Percentiles rank a stretch among this genome's conserved stretches.
Evolutionary conservation across 2,113 vertebrate genomes (phyloP).

Genomic region (Microtus montanus): DNA sequence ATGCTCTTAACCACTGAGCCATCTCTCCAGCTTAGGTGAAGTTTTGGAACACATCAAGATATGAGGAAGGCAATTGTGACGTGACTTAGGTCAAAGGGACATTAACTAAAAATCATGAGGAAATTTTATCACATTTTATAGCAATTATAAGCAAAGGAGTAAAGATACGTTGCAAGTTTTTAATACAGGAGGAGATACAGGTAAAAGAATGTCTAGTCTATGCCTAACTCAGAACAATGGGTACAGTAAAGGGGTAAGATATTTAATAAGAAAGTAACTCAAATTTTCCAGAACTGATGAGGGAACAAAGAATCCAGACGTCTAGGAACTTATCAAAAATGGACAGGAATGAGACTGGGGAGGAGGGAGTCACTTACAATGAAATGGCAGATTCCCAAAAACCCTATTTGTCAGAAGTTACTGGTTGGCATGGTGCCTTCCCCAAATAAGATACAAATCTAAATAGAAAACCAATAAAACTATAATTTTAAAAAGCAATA

Average conservation of each 20-base stretch:
- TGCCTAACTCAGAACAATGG: neutral
- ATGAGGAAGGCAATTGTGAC: neutral
- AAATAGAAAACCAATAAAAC: neutral
- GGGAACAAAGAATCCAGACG: constrained; percentile 33
- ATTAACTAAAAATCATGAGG: neutral
- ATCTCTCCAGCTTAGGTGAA: neutral
- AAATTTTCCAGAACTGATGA: constrained; percentile 22
- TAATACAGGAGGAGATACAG: neutral
- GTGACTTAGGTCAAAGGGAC: accelerated
- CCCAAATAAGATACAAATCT: constrained; percentile 8
- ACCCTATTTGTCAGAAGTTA: neutral
- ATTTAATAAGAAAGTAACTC: neutral
- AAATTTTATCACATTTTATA: constrained; percentile 37
- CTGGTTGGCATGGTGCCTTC: neutral
- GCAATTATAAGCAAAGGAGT: neutral
- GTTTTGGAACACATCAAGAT: neutral
- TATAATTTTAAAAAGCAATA: neutral
- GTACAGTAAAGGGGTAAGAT: constrained; percentile 12
- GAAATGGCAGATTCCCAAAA: neutral
- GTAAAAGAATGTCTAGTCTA: constrained; percentile 26
- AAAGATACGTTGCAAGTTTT: neutral
- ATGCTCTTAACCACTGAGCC: too few species aligned
- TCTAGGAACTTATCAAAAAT: neutral
- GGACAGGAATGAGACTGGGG: neutral
- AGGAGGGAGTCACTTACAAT: neutral